Evolutionary conservation across 2,113 vertebrate species (phyloP).

Genomic region (Sinocyclocheilus anshuiensis): DNA sequence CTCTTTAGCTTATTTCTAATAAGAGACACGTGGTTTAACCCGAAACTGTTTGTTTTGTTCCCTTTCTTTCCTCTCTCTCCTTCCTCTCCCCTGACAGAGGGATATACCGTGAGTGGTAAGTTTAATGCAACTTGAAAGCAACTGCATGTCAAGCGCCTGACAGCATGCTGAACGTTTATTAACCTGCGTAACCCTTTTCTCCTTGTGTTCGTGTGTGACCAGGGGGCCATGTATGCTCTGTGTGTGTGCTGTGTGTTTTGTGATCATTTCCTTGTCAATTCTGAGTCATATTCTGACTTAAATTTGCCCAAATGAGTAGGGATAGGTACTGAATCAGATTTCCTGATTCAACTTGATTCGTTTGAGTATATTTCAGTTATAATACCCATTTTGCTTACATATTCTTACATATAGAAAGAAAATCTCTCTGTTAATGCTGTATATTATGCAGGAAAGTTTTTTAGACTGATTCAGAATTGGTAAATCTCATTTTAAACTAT

Average conservation of each 20-base stretch:
- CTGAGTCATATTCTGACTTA: conserved; percentile 41
- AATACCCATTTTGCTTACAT: too few species aligned
- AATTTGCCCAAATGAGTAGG: background rate
- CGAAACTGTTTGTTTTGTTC: conserved; percentile 55
- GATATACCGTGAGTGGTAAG: conserved; percentile 94
- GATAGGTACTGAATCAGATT: background rate
- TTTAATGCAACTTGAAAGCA: conserved; percentile 64
- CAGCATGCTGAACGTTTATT: conserved; percentile 71
- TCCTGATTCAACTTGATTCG: background rate
- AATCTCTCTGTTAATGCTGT: background rate
- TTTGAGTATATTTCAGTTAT: background rate
- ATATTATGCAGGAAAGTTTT: background rate
- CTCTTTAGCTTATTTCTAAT: background rate
- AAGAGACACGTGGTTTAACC: conserved; percentile 45
- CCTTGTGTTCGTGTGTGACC: conserved; percentile 23
- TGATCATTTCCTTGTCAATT: conserved; percentile 33
- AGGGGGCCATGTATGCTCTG: background rate
- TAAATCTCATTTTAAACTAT: too few species aligned
- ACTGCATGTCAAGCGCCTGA: conserved; percentile 70
- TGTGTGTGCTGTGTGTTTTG: conserved; percentile 33
- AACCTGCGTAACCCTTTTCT: conserved; percentile 62
- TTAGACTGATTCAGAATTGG: background rate
- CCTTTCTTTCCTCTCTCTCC: conserved; percentile 66
- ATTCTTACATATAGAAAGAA: background rate
- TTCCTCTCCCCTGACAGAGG: conserved; percentile 73